phyloP scores from a whole-genome alignment of 2,797 vertebrate genomes.

The Lutjanus argentimaculatus region DNA sequence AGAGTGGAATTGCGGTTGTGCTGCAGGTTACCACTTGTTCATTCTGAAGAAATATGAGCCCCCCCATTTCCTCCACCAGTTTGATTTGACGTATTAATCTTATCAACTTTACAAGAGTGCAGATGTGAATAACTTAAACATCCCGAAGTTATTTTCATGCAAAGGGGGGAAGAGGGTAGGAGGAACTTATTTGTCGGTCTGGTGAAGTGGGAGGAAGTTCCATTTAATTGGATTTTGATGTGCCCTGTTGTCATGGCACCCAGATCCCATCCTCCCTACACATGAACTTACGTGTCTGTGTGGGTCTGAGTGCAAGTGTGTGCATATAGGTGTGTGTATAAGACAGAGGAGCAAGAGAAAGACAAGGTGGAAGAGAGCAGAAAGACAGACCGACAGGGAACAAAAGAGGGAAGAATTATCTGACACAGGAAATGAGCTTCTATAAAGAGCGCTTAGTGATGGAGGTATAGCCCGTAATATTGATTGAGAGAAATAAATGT shows the following conservation, averaged over 20 bases:
- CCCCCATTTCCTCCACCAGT: slow-evolving; percentile 44
- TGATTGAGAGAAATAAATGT: slow-evolving; percentile 73
- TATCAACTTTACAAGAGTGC: slow-evolving; percentile 67
- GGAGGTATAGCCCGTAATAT: slow-evolving; percentile 56
- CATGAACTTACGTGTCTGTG: slow-evolving; percentile 55
- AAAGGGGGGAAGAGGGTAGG: slow-evolving; percentile 52
- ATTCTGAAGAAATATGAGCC: slow-evolving; percentile 46
- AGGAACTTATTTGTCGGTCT: slow-evolving; percentile 83
- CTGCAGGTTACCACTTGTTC: slow-evolving; percentile 48
- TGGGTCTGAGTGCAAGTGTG: slow-evolving; percentile 24
- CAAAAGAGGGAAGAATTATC: slow-evolving; percentile 57
- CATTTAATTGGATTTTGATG: slow-evolving; percentile 88
- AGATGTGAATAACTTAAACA: slow-evolving; percentile 77
- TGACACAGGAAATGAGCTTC: slow-evolving; percentile 72
- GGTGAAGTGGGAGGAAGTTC: slow-evolving; percentile 85
- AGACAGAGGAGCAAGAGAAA: slow-evolving; percentile 24
- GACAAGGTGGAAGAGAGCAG: slow-evolving; percentile 24
- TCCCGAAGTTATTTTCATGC: slow-evolving; percentile 77
- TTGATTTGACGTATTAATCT: slow-evolving; percentile 74
- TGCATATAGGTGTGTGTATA: background rate
- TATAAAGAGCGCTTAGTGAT: slow-evolving; percentile 60
- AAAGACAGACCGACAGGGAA: slow-evolving; percentile 29
- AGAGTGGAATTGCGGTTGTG: slow-evolving; percentile 47
- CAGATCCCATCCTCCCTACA: slow-evolving; percentile 78
- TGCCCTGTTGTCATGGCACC: slow-evolving; percentile 87